Evolutionary conservation across 2,888 invertebrate species (phyloP), one percentile per base, ranked within the genome.

Genomic region (Cephus spinipes): DNA sequence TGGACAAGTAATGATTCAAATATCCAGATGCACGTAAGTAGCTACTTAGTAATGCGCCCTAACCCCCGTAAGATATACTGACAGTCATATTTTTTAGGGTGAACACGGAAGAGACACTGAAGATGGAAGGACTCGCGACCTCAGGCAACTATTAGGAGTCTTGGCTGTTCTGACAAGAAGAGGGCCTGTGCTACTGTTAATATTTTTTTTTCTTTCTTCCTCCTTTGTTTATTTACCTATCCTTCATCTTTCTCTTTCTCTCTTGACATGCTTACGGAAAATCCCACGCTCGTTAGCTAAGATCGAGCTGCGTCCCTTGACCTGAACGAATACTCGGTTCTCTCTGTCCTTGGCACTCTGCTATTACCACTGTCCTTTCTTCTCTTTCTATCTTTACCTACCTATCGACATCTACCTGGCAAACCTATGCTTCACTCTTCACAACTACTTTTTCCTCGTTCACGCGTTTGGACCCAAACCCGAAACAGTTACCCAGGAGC

Each of bases 181-280:
- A 71, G 4, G 30, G 6, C 3, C 71, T 30, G 6, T 11, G 71
- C 12, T 33, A 11, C 9, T 12, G 30, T 71, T 1, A 23, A 23
- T 71, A 9, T 71, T 3, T 23, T 23, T 23, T 30, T 15, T 71
- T 31, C 9, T 12, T n/a, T 32, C 75, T 15, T 40, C 32, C 40
- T 76, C 15, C 3, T 11, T 12, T 12, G 0, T 6, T n/a, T 30
- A 11, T 68, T 33, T 32, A 12, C 6, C 32, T 32, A 34, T 11
- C 2, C 68, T 74, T 31, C 31, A n/a, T 69, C 68, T 68, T 68
- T 75, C 33, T 77, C 73, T 74, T 74, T 81, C 73, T 80, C 80
- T 82, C 79, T 82, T 82, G 84, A 84, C 83, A 82, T 76, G 79
- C 76, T 82, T 82, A 69, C 78, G 77, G 75, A 80, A 76, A 76